Evolutionary conservation across 2,113 vertebrate genomes (phyloP).

Genomic region (Porphyrio hochstetteri): DNA sequence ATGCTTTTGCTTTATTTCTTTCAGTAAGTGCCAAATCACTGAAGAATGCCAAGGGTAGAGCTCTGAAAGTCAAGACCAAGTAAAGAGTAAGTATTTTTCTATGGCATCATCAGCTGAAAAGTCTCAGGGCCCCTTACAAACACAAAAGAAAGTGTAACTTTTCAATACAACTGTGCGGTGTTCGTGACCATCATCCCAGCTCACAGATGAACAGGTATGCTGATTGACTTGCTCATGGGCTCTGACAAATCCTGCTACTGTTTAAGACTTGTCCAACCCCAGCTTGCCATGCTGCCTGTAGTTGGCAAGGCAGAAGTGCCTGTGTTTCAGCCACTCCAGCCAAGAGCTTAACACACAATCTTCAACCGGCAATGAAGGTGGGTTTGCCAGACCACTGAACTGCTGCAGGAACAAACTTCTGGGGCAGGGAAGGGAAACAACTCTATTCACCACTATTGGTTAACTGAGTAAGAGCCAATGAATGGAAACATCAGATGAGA

Average conservation of each 20-base stretch:
- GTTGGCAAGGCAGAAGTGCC: not conserved
- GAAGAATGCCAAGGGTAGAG: slow-evolving; percentile 40
- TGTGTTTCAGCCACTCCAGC: not conserved
- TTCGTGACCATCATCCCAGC: not conserved
- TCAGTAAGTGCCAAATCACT: slow-evolving; percentile 35
- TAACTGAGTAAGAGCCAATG: not conserved
- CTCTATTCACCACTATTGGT: not conserved
- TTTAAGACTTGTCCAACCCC: not conserved
- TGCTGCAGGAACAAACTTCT: not conserved
- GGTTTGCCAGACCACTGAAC: not conserved
- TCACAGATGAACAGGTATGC: not conserved
- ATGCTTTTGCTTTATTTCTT: slow-evolving; percentile 32
- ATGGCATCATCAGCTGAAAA: slow-evolving; percentile 13
- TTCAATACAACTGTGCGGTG: not conserved
- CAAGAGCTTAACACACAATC: not conserved
- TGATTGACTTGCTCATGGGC: not conserved
- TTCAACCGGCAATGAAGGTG: not conserved
- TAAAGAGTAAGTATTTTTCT: not conserved
- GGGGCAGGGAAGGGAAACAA: not conserved
- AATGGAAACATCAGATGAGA: not conserved
- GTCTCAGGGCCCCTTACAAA: not conserved
- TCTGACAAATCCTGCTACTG: not conserved
- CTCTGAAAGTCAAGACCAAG: slow-evolving; percentile 29
- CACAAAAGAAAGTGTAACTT: not conserved
- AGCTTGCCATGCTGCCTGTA: not conserved